Base-by-base conservation (phyloP, 2,888 invertebrate genomes). In the Stomorhina lunata region DNA sequence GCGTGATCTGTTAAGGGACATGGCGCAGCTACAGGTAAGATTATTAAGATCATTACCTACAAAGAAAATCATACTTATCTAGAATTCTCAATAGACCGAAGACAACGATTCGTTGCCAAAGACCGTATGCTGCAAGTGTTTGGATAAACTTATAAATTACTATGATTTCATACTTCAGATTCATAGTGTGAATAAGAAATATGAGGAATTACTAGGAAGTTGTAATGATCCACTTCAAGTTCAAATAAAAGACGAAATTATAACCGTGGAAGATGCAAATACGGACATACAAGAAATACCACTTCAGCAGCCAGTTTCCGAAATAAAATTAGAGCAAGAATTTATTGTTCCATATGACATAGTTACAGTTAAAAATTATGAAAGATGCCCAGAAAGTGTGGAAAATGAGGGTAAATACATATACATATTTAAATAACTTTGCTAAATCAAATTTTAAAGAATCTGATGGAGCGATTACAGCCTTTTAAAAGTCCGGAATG, bases 151-250 rank as follows among this genome's bases (percentile, higher is more conserved):
- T 29, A 85, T 87, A 55, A 84, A 78, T 50, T 86, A 86, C 0
- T 86, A 87, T 15, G 83, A 82, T 1, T 89, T 89, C 73, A 85
- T 89, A 9, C 17, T 85, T n/a, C 86, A 86, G 66, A 88, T 84
- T 1, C 86, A 86, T 1, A 81, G 84, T 25, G 86, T 86, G 2
- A 85, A 87, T 22, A 84, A 85, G 1, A 73, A 61, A 20, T 80
- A 68, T 40, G 4, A 27, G 2, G 25, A 73, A 17, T 57, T 76
- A 6, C 4, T 65, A 1, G 37, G 57, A 10, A 85, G 5, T 34
- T 27, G 20, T 9, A 34, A 17, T 15, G 25, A 66, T 25, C 50
- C 55, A 1, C 4, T 50, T 2, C 45, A 57, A n/a, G 48, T 48
- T 12, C 6, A n/a, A 9, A 15, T 20, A 15, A 6, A 15, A 45